These are phyloP conservation scores for Campoletis raptor DNA, from an alignment of 2,888 invertebrate species.

Conservation along the genomic window DNA sequence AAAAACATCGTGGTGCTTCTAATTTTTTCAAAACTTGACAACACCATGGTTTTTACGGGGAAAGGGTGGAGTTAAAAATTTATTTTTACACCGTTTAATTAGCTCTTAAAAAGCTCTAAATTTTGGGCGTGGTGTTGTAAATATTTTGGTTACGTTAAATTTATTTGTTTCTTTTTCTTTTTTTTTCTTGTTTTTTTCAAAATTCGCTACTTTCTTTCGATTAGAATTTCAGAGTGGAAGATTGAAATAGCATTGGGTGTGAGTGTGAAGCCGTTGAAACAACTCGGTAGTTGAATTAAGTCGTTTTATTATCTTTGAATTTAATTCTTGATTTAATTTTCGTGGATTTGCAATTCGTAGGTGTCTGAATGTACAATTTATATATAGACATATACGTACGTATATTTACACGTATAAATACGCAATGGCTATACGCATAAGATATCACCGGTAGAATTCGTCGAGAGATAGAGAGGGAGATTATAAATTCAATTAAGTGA, in stretches of 20 bases:
- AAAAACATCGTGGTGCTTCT: too few species aligned
- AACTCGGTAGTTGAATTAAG: constrained; percentile 19
- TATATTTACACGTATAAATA: constrained; percentile 13
- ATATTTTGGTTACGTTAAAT: too few species aligned
- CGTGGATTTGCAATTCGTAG: constrained; percentile 33
- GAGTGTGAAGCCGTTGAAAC: neutral
- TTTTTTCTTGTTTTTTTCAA: too few species aligned
- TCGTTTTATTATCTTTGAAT: constrained; percentile 47
- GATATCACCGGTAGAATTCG: constrained; percentile 35
- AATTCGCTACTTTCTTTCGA: neutral
- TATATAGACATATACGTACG: constrained; percentile 4
- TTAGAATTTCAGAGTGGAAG: neutral
- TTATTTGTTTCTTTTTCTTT: too few species aligned
- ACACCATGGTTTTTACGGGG: too few species aligned
- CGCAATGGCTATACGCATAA: constrained; percentile 29
- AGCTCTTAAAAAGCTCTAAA: too few species aligned
- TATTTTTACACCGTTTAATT: too few species aligned
- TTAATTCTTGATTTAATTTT: constrained; percentile 57
- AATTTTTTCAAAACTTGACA: too few species aligned
- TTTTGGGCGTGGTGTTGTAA: too few species aligned
- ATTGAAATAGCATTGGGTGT: neutral
- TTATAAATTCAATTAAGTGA: constrained; percentile 70
- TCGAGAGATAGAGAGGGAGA: constrained; percentile 47
- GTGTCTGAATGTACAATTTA: constrained; percentile 14
- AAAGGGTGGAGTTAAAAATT: too few species aligned